Conservation (phyloP, 2,113 vertebrate species). For the Phyllopteryx taeniolatus region DNA sequence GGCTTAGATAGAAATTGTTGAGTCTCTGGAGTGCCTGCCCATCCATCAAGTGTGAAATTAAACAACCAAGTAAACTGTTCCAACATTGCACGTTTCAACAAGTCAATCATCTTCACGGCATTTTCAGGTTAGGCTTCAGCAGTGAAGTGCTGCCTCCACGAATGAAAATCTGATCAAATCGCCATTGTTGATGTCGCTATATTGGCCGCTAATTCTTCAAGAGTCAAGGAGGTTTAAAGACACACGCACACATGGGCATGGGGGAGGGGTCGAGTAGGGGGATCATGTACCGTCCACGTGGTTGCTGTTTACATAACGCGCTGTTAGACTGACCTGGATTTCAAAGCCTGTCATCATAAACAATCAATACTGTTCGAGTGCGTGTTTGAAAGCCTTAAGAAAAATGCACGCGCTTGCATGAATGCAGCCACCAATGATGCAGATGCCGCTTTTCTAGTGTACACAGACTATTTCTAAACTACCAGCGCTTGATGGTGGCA, state of each 20-base stretch:
- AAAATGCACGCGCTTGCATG: not conserved
- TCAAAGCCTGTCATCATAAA: slow-evolving; percentile 8
- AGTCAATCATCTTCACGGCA: no score
- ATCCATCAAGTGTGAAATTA: not conserved
- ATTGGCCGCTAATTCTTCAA: not conserved
- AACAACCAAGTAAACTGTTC: not conserved
- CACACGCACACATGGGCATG: not conserved
- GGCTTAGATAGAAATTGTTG: not conserved
- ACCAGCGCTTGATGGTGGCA: no score
- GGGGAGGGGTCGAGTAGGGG: not conserved
- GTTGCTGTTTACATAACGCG: slow-evolving; percentile 50
- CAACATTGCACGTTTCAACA: no score
- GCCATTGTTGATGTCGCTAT: not conserved
- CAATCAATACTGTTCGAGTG: not conserved
- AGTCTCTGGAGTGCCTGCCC: not conserved
- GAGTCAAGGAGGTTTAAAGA: not conserved
- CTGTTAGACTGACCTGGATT: slow-evolving; percentile 36
- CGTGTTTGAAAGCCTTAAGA: not conserved
- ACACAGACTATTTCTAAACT: no score
- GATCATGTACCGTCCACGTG: slow-evolving; percentile 48
- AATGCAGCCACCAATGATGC: not conserved
- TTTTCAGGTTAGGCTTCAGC: no score
- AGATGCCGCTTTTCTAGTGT: no score
- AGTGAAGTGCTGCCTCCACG: no score
- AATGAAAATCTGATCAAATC: no score